A percentile compares a stretch with the other conserved stretches of the same genome.
phyloP scores from a whole-genome alignment of 2,888 invertebrate genomes.

The Sminthurinus aureus region DNA sequence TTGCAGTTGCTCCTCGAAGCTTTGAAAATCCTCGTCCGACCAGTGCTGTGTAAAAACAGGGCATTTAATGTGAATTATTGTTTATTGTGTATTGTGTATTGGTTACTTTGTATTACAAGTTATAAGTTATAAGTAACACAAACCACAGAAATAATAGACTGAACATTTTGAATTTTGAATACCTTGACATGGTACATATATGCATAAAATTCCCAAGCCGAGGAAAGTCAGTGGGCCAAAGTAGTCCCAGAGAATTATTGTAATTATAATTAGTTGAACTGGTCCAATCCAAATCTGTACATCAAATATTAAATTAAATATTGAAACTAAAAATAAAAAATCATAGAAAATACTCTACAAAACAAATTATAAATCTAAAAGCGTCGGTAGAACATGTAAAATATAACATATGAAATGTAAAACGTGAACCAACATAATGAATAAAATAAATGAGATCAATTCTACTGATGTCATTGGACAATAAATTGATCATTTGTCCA shows the following conservation, averaged over 20 bases:
- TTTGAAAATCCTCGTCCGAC: conserved; percentile 65
- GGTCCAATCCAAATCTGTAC: conserved; percentile 82
- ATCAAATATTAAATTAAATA: not conserved
- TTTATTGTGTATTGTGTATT: no score
- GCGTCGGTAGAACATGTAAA: no score
- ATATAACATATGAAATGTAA: not conserved
- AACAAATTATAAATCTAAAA: no score
- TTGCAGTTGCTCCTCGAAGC: conserved; percentile 80
- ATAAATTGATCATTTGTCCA: conserved; percentile 92
- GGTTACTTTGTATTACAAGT: no score
- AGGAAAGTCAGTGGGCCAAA: conserved; percentile 76
- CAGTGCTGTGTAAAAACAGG: conserved; percentile 56
- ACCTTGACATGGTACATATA: conserved; percentile 87
- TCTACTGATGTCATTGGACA: conserved; percentile 93
- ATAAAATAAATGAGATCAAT: conserved; percentile 86
- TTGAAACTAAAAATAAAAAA: no score
- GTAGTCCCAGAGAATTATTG: conserved; percentile 79
- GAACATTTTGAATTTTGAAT: conserved; percentile 38
- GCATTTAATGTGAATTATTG: conserved; percentile 50
- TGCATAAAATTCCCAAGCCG: conserved; percentile 78
- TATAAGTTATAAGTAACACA: no score
- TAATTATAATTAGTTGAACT: conserved; percentile 79
- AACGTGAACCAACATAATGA: conserved; percentile 69
- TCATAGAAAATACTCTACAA: not conserved
- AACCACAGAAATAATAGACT: no score